Base-by-base conservation (phyloP, 2,797 vertebrate genomes). In the Gymnoscopelus braueri region DNA sequence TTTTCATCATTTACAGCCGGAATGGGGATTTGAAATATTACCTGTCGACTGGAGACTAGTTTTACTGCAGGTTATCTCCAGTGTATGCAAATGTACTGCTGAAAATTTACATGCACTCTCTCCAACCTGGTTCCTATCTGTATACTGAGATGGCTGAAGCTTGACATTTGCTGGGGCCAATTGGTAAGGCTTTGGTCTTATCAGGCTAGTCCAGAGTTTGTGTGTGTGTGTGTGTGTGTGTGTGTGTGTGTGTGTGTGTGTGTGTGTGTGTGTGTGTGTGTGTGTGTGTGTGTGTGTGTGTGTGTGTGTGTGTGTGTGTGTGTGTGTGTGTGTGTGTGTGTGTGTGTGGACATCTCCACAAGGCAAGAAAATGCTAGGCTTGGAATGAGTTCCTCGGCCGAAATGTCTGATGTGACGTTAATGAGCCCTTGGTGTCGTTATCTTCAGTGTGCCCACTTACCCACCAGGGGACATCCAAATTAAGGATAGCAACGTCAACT, bases 161-260 rank as follows among this genome's bases (percentile, higher is more conserved):
- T 56, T 89, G 87, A 90, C 89, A 92, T 92, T 91, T 90, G 69
- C 85, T 83, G 88, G 79, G 83, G 84, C 83, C 82, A 84, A 70
- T 74, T 83, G 82, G 63, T 82, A 78, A 87, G 79, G 76, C 73
- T 63, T 52, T 65, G 75, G 83, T 63, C 89, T 89, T 91, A 90
- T 89, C 88, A 79, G 82, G 72, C 78, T 13, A 15, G 77, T 68
- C 81, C 85, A 87, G 80, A 71, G 60, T 6, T 58, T 1, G 19
- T 10, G 26, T 14, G 73, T 23, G 15, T 35, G 55, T 67, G 29
- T 39, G 58, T 57, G 61, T 26, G 44, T 56, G 63, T 69, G 55
- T 1, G 3, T 71, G 67, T 11, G 4, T 6, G 5, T 44, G 52
- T 19, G 32, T 72, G 77, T 58, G 75, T 63, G 15, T 6, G 53